Conservation (phyloP, 2,888 invertebrate species). For the Ichneumon xanthorius region DNA sequence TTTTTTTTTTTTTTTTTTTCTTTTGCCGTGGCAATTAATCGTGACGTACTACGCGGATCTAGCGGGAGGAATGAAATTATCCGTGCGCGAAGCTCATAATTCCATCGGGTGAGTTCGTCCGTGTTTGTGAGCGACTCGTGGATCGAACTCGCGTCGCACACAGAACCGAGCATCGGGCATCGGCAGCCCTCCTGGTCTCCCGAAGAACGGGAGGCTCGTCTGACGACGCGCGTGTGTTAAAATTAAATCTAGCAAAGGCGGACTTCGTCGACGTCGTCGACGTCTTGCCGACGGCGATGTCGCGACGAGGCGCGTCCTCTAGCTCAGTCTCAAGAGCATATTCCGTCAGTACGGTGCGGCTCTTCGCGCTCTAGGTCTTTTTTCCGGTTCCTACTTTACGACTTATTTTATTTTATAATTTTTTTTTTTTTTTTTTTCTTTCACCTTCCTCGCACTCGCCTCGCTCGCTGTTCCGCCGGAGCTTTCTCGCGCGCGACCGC, state of each 20-base stretch:
- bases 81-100: not conserved
- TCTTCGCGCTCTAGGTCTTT: constrained; percentile 52
- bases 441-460: not conserved
- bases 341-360: constrained; percentile 77
- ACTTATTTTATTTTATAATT: constrained; percentile 21
- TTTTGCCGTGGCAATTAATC: not conserved
- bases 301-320: constrained; percentile 81
- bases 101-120: not conserved
- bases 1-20: not conserved
- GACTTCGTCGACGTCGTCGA: constrained; percentile 68
- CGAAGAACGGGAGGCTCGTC: constrained; percentile 78
- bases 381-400: constrained; percentile 10
- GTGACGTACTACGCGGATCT: not conserved
- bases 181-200: constrained; percentile 47
- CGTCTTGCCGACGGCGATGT: constrained; percentile 76
- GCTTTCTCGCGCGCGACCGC: not conserved
- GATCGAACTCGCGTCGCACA: not conserved
- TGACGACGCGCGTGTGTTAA: constrained; percentile 79
- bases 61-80: not conserved
- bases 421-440: constrained; percentile 36
- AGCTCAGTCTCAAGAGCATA: constrained; percentile 85
- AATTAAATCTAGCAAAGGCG: constrained; percentile 82
- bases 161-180: constrained; percentile 5
- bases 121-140: not conserved
- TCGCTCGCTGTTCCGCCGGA: not conserved